Conservation (phyloP, 2,888 invertebrate species). For the Phalera bucephala region DNA sequence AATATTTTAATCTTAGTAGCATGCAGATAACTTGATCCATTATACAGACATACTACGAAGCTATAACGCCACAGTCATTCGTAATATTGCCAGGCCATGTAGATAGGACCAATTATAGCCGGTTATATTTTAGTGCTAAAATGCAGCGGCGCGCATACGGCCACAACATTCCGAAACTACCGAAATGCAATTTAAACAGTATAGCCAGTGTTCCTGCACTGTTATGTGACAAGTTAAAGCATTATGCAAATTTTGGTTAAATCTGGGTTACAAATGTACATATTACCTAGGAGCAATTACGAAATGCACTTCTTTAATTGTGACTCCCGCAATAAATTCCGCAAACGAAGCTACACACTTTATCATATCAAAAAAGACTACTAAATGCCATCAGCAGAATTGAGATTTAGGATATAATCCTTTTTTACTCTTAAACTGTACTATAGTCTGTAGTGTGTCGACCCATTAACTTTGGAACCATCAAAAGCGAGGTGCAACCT, state of each 20-base stretch:
- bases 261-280: slow-evolving; percentile 59
- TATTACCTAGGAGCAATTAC: slow-evolving; percentile 38
- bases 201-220: slow-evolving; percentile 53
- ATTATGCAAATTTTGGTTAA: slow-evolving; percentile 66
- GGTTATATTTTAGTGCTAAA: slow-evolving; percentile 53
- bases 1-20: too few species aligned
- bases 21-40: too few species aligned
- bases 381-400: slow-evolving; percentile 3
- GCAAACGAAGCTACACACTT: background rate
- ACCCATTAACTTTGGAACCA: too few species aligned
- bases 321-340: background rate
- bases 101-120: slow-evolving; percentile 41
- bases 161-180: slow-evolving; percentile 56
- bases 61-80: slow-evolving; percentile 29
- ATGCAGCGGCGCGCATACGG: slow-evolving; percentile 51
- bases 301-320: slow-evolving; percentile 31
- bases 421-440: too few species aligned
- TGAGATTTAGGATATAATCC: too few species aligned
- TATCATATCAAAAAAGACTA: background rate
- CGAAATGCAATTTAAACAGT: slow-evolving; percentile 71
- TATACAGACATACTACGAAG: too few species aligned
- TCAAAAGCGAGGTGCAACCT: too few species aligned
- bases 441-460: too few species aligned
- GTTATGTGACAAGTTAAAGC: slow-evolving; percentile 71
- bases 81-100: slow-evolving; percentile 31